Conservation (phyloP, 2,113 vertebrate species). For the Cochlearius cochlearius region DNA sequence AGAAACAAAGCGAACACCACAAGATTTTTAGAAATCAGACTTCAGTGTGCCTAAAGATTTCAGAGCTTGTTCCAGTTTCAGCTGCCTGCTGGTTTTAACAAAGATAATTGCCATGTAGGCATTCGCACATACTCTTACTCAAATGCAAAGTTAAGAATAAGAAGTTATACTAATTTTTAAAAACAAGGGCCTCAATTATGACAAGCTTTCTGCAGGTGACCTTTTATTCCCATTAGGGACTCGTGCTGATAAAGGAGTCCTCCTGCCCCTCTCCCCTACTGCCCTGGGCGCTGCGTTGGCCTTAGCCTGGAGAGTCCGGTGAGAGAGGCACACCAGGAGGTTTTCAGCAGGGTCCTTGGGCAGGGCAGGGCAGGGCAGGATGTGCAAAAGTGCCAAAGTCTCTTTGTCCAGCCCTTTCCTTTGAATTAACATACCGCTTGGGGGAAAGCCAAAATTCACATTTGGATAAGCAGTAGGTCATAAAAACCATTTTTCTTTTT, state of each 20-base stretch:
- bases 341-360: neutral
- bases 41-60: neutral
- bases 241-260: neutral
- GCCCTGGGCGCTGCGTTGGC: neutral
- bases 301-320: neutral
- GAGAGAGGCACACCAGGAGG: neutral
- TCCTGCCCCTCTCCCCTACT: no score
- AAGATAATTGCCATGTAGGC: neutral
- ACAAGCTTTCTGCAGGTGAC: neutral
- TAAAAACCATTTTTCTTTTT: neutral
- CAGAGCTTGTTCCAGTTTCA: neutral
- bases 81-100: neutral
- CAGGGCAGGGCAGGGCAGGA: neutral
- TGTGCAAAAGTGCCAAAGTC: neutral
- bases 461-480: neutral
- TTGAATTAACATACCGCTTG: neutral
- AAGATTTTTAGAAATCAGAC: neutral
- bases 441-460: neutral
- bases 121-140: neutral
- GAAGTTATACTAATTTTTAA: neutral
- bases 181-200: neutral
- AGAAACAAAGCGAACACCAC: neutral
- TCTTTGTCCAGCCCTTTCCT: neutral
- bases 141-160: neutral
- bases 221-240: neutral